phyloP scores from a whole-genome alignment of 2,797 vertebrate species.

The Brotula barbata region DNA sequence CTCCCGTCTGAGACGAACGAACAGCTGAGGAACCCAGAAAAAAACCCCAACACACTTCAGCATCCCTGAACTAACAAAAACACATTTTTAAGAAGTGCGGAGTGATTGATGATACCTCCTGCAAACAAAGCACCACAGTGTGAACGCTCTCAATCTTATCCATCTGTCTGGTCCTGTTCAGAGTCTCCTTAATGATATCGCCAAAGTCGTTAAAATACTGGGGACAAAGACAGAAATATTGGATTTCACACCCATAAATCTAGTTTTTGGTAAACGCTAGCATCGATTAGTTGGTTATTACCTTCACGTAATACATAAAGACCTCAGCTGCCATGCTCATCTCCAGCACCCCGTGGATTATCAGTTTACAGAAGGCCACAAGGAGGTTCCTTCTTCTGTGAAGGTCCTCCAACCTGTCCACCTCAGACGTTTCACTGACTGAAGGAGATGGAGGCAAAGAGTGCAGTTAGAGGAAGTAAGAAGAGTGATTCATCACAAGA shows the following conservation, averaged over 20 bases:
- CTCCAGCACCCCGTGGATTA: constrained; percentile 85
- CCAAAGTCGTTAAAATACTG: constrained; percentile 87
- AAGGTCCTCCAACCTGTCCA: constrained; percentile 78
- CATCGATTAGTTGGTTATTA: constrained; percentile 51
- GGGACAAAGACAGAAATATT: constrained; percentile 7
- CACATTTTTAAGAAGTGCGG: constrained; percentile 4
- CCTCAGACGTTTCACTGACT: constrained; percentile 69
- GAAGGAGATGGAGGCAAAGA: constrained; percentile 37
- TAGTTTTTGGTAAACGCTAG: neutral
- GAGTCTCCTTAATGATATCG: constrained; percentile 91
- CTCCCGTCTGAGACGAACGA: constrained; percentile 79
- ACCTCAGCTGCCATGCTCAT: constrained; percentile 85
- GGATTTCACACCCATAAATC: neutral
- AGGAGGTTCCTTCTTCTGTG: constrained; percentile 84
- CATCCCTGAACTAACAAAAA: neutral
- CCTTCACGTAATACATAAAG: constrained; percentile 90
- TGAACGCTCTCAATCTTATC: constrained; percentile 87
- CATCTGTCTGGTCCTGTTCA: constrained; percentile 83
- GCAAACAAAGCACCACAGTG: constrained; percentile 85
- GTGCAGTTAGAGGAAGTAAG: constrained; percentile 4
- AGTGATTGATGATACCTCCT: constrained; percentile 79
- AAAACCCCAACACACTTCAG: constrained; percentile 15
- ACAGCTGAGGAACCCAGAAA: constrained; percentile 76
- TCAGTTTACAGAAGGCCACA: constrained; percentile 88
- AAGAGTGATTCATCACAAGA: constrained; percentile 58